phyloP scores from a whole-genome alignment of 2,797 vertebrate genomes.

The Netta rufina region DNA sequence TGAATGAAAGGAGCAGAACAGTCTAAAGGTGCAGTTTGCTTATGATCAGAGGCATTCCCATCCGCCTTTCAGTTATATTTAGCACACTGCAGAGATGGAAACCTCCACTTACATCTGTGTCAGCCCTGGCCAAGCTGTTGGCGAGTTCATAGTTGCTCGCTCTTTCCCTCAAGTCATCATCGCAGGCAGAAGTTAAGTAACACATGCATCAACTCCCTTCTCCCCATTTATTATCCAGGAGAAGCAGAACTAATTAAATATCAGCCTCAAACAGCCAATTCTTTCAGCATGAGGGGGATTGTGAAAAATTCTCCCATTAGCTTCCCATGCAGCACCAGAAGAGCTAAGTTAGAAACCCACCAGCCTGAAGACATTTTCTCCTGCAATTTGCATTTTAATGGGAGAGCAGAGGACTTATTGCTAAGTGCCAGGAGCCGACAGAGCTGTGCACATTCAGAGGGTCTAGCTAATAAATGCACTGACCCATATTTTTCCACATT shows the following conservation, averaged over 20 bases:
- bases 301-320: conserved; percentile 8
- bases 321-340: not conserved
- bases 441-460: conserved; percentile 48
- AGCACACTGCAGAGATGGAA: not conserved
- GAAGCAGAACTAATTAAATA: conserved; percentile 43
- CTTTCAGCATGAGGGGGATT: not conserved
- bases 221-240: conserved; percentile 1
- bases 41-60: rapidly evolving
- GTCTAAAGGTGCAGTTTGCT: not conserved
- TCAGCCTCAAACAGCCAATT: conserved; percentile 13
- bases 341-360: conserved; percentile 7
- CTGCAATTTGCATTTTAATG: conserved; percentile 55
- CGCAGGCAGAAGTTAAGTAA: not conserved
- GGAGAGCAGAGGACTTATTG: conserved; percentile 58
- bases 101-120: not conserved
- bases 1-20: not conserved
- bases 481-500: conserved; percentile 69
- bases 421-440: conserved; percentile 54
- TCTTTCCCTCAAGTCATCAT: not conserved
- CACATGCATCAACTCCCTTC: not conserved
- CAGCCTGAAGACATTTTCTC: conserved; percentile 37
- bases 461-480: conserved; percentile 70
- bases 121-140: not conserved
- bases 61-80: not conserved
- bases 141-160: not conserved